These are phyloP conservation scores for Leptonema lineaticorne DNA, from an alignment of 1,140 invertebrate genomes.

Conservation along the genomic window DNA sequence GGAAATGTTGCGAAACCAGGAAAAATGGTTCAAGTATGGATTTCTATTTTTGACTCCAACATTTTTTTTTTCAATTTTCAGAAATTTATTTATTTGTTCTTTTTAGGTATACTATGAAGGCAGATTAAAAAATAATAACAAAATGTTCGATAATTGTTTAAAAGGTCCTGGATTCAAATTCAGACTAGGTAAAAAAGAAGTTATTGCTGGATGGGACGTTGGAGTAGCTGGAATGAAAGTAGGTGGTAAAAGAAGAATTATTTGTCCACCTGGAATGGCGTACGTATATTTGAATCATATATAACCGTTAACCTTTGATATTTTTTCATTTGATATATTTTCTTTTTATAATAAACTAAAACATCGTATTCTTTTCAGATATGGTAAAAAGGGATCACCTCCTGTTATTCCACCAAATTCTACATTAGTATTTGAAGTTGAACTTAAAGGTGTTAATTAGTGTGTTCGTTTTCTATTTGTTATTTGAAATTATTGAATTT, in stretches of 20 bases:
- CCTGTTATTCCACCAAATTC: slow-evolving; percentile 83
- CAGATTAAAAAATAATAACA: slow-evolving; percentile 75
- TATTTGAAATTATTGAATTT: too few relatives aligned
- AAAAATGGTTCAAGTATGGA: slow-evolving; percentile 63
- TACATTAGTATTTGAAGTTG: slow-evolving; percentile 83
- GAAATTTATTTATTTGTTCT: neutral
- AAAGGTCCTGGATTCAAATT: slow-evolving; percentile 84
- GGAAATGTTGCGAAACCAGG: slow-evolving; percentile 77
- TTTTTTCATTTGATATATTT: neutral
- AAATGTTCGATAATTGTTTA: slow-evolving; percentile 72
- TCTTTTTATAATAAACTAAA: too few relatives aligned
- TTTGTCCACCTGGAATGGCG: slow-evolving; percentile 80
- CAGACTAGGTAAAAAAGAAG: slow-evolving; percentile 77
- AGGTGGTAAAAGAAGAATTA: slow-evolving; percentile 84
- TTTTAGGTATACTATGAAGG: slow-evolving; percentile 75
- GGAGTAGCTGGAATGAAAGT: slow-evolving; percentile 89
- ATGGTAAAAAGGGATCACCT: slow-evolving; percentile 76
- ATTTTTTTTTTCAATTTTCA: too few relatives aligned
- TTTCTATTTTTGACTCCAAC: neutral
- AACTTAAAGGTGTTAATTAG: slow-evolving; percentile 73
- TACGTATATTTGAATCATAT: slow-evolving; percentile 57
- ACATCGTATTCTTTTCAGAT: slow-evolving; percentile 61
- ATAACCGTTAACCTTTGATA: neutral
- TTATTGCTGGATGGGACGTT: slow-evolving; percentile 90
- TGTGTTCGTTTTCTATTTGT: too few relatives aligned